phyloP scores from a whole-genome alignment of 2,888 invertebrate species.

The Margaritifera margaritifera region DNA sequence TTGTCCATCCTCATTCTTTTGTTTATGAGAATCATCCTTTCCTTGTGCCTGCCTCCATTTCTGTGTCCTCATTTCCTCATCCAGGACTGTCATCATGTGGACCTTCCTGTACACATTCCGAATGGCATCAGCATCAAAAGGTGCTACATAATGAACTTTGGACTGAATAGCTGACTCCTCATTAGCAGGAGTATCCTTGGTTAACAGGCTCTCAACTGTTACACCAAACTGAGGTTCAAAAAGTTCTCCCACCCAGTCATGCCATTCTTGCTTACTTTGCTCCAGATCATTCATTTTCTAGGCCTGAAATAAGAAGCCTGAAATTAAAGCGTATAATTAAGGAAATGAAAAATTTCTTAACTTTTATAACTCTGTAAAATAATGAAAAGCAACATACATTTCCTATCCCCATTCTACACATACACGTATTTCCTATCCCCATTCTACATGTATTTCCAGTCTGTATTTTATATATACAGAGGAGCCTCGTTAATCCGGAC shows the following conservation, averaged over 20 bases:
- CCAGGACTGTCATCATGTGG: constrained; percentile 54
- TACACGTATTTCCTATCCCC: too few relatives aligned
- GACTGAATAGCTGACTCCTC: constrained; percentile 28
- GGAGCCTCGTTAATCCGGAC: too few relatives aligned
- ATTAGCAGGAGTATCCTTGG: constrained; percentile 25
- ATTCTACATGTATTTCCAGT: too few relatives aligned
- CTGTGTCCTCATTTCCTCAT: constrained; percentile 54
- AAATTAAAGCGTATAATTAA: too few relatives aligned
- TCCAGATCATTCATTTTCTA: too few relatives aligned
- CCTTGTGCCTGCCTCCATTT: neutral
- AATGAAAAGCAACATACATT: too few relatives aligned
- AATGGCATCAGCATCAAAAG: constrained; percentile 48
- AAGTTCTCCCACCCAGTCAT: constrained; percentile 67
- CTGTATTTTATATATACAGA: too few relatives aligned
- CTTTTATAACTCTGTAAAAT: too few relatives aligned
- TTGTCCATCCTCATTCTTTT: neutral
- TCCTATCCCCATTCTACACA: too few relatives aligned
- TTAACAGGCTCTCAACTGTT: constrained; percentile 50
- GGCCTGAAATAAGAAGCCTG: too few relatives aligned
- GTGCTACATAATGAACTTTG: constrained; percentile 40
- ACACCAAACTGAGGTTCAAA: constrained; percentile 60
- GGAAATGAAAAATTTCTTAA: too few relatives aligned
- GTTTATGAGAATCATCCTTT: neutral
- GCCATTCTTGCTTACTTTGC: constrained; percentile 28
- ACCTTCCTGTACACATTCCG: constrained; percentile 63